Conservation (phyloP, 1,140 invertebrate genomes). For the Pectinophora gossypiella region DNA sequence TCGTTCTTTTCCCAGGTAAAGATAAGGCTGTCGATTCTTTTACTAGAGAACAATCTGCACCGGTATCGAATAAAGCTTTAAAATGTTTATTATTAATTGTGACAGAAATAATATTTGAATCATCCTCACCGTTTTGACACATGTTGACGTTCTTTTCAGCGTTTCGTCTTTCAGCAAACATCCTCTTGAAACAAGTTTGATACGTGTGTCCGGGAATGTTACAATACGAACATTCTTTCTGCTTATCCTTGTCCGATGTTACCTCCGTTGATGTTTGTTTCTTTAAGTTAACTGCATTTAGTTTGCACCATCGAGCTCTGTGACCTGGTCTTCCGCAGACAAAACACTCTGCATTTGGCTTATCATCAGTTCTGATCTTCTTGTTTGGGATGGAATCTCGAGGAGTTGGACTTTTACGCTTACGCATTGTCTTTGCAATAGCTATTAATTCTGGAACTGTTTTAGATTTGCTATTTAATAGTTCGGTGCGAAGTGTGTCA, state of each 20-base stretch:
- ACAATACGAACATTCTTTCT: constrained; percentile 5
- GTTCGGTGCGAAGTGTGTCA: not conserved
- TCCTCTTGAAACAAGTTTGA: constrained; percentile 7
- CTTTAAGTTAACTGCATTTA: not conserved
- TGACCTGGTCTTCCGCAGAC: constrained; percentile 1
- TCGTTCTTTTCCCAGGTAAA: not conserved
- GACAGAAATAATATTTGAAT: constrained; percentile 26
- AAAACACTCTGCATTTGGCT: not conserved
- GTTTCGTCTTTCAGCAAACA: not conserved
- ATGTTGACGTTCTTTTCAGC: not conserved
- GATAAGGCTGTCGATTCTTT: not conserved
- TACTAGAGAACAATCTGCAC: not conserved
- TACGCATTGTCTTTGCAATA: not conserved
- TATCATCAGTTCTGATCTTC: not conserved
- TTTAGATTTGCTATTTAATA: not conserved
- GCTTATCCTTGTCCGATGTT: not conserved
- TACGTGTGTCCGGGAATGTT: not conserved
- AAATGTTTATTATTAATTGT: not conserved
- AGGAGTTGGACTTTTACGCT: too few relatives aligned
- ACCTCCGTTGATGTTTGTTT: not conserved
- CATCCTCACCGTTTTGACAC: constrained; percentile 11
- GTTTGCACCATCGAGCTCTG: not conserved
- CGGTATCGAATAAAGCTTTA: not conserved
- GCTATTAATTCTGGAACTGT: not conserved
- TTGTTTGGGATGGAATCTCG: not conserved